Evolutionary conservation across 2,113 vertebrate genomes (phyloP).

Genomic region (Calidris pugnax): DNA sequence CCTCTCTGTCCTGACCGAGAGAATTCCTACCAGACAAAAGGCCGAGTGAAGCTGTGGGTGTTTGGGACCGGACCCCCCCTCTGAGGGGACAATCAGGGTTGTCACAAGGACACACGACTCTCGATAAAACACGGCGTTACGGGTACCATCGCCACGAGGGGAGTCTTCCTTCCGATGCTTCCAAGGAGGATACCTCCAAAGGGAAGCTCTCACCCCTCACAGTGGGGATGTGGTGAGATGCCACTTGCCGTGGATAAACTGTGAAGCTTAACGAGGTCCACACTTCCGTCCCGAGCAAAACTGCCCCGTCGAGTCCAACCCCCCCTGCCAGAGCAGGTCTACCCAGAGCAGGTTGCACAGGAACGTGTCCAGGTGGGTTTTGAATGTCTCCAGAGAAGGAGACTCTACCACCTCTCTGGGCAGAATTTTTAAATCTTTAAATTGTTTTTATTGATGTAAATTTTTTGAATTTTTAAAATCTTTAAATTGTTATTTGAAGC

Average conservation of each 20-base stretch:
- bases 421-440: no score
- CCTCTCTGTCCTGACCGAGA: constrained; percentile 67
- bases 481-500: not conserved
- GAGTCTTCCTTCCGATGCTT: not conserved
- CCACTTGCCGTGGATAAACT: not conserved
- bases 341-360: no score
- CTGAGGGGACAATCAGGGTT: constrained; percentile 69
- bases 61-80: not conserved
- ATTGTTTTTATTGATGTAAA: no score
- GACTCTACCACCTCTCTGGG: no score
- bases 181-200: not conserved
- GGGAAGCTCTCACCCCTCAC: fast-evolving
- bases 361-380: no score
- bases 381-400: no score
- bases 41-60: constrained; percentile 33
- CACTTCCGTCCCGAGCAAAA: not conserved
- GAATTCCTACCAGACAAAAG: constrained; percentile 69
- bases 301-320: not conserved
- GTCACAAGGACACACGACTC: not conserved
- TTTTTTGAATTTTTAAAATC: no score
- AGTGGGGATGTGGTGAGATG: not conserved
- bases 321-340: no score
- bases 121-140: not conserved
- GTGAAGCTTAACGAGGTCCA: not conserved
- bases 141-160: not conserved